Evolutionary conservation across 2,888 invertebrate species (phyloP).

Genomic region (Drosophila phalerata): DNA sequence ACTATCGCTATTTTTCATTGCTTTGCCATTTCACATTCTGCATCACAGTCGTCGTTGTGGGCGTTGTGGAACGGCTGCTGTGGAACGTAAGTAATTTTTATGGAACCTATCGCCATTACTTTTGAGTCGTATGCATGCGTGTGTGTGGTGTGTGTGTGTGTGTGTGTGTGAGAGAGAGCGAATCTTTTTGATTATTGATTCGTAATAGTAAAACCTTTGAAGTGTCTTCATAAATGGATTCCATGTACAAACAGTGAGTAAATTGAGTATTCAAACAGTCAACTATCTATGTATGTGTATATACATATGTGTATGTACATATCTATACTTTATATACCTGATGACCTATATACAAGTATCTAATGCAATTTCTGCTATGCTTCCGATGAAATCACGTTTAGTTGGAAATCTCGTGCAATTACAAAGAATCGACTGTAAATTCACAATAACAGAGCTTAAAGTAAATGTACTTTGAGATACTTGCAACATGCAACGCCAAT

Average conservation of each 20-base stretch:
- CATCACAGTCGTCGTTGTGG: neutral
- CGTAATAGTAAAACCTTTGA: conserved; percentile 9
- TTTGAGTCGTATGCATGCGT: neutral
- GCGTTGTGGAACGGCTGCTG: neutral
- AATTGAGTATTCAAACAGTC: neutral
- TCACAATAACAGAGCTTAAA: neutral
- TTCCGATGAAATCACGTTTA: neutral
- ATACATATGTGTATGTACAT: neutral
- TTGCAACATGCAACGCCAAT: neutral
- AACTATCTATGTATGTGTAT: neutral
- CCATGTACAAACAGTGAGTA: neutral
- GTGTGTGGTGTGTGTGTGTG: too few relatives aligned
- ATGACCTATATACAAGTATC: conserved; percentile 24
- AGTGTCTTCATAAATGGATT: conserved; percentile 6
- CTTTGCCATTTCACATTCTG: conserved; percentile 2
- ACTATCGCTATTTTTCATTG: conserved; percentile 3
- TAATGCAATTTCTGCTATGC: neutral
- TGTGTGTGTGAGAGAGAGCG: conserved; percentile 2
- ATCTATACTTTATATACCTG: neutral
- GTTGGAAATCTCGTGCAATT: neutral
- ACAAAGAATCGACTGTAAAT: neutral
- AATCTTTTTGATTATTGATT: conserved; percentile 24
- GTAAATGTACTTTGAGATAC: neutral
- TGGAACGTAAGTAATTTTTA: too few relatives aligned
- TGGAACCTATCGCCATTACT: conserved; percentile 3